Evolutionary conservation across 2,888 invertebrate genomes (phyloP), one percentile per base, ranked within the genome.

Genomic region (Hylaea fasciaria): DNA sequence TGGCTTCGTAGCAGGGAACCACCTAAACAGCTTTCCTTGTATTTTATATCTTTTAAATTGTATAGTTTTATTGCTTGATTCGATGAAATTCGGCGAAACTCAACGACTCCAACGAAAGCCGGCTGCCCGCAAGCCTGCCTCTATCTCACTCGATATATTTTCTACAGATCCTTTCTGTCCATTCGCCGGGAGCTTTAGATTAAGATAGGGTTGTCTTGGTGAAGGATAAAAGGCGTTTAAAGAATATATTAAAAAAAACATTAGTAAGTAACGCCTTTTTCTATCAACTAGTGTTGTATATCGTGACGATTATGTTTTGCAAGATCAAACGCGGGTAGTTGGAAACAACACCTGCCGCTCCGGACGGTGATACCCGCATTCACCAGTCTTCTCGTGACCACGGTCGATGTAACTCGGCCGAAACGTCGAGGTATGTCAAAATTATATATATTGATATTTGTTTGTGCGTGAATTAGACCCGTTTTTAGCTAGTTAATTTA

Each of bases 101-200:
- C 37, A 10, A n/a, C 12, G 37, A 37, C n/a, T 37, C 12, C 37
- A 10, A 37, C 37, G 47, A 52, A 58, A 58, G 53, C 53, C 53
- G 45, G 29, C 16, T 13, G 35, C 46, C 60, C 62, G 56, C 66
- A 69, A 65, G 57, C 59, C 57, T 51, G 66, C 55, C 62, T 72
- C 66, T 57, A 66, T 63, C 59, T 62, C 70, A 64, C 66, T 65
- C 72, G 68, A 75, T 77, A 73, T 77, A 72, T 76, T 77, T 75
- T 69, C 73, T 75, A 76, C 73, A 73, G 74, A 75, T 74, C 74
- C 75, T 69, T 69, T 71, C 67, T 69, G 60, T 67, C 66, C 62
- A 64, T 68, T 70, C 46, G 55, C 46, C 50, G 46, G 57, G 46
- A 59, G 63, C 57, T 60, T 67, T 57, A 43, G 53, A 49, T 59